phyloP scores from a whole-genome alignment of 2,888 invertebrate species.

The Zootermopsis nevadensis region DNA sequence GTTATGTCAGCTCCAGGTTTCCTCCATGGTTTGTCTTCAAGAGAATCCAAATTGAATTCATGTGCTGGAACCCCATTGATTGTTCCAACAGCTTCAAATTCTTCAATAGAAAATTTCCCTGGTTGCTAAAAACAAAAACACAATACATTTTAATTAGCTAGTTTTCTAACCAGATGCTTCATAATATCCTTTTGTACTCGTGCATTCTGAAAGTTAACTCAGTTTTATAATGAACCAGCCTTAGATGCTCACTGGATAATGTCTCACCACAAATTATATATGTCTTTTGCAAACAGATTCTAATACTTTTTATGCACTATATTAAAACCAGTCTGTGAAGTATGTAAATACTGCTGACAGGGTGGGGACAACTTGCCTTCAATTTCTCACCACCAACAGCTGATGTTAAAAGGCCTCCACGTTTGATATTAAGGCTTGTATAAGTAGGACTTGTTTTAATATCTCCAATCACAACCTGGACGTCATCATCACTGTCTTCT shows the following conservation, averaged over 20 bases:
- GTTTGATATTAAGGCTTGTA: conserved; percentile 78
- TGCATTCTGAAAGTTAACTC: no score
- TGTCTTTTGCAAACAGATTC: no score
- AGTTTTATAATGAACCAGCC: no score
- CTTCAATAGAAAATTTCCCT: conserved; percentile 87
- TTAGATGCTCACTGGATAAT: no score
- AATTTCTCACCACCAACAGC: conserved; percentile 59
- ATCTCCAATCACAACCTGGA: conserved; percentile 94
- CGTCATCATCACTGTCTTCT: conserved; percentile 85
- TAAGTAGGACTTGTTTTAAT: conserved; percentile 82
- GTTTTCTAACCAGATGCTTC: no score
- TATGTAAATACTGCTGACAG: no score
- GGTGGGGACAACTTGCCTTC: conserved; percentile 52
- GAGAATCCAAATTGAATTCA: conserved; percentile 93
- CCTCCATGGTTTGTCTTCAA: conserved; percentile 99
- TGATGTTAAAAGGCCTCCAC: conserved; percentile 63
- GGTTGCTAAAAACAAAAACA: conserved; percentile 61
- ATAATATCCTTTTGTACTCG: no score
- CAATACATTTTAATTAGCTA: no score
- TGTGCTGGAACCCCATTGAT: conserved; percentile 94
- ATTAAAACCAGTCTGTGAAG: no score
- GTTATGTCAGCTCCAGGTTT: conserved; percentile 99
- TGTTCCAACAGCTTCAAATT: conserved; percentile 90
- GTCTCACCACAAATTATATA: no score
- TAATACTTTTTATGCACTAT: no score